Conservation (phyloP, 2,888 invertebrate species). For the Oxystoma pomonae region DNA sequence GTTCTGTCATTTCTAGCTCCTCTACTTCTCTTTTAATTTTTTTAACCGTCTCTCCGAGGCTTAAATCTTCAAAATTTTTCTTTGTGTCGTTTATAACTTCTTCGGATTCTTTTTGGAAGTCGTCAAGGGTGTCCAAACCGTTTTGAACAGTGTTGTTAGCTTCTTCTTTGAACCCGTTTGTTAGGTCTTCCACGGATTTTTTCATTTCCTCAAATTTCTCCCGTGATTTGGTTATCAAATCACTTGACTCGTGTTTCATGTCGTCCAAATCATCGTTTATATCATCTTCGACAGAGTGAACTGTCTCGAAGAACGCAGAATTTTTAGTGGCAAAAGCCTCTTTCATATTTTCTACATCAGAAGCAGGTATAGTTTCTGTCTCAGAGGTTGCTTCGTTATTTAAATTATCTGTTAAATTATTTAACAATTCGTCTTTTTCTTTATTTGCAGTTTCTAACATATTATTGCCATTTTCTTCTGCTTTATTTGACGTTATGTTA, state of each 20-base stretch:
- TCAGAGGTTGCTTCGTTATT: constrained; percentile 40
- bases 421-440: constrained; percentile 4
- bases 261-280: constrained; percentile 31
- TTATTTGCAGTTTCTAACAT: constrained; percentile 32
- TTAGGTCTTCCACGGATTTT: background rate
- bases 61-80: background rate
- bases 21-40: background rate
- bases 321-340: constrained; percentile 21
- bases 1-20: background rate
- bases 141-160: background rate
- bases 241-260: constrained; percentile 34
- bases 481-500: constrained; percentile 32
- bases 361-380: constrained; percentile 41
- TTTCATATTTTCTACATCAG: constrained; percentile 36
- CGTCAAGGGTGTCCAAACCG: background rate
- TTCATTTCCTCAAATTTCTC: background rate
- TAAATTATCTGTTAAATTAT: constrained; percentile 17
- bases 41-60: background rate
- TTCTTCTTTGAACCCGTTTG: background rate
- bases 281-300: constrained; percentile 25
- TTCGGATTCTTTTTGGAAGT: background rate
- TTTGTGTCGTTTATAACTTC: background rate
- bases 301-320: constrained; percentile 29
- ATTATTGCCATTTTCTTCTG: constrained; percentile 31
- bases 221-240: constrained; percentile 22